Percentiles rank a stretch among this genome's conserved stretches.
Evolutionary conservation across 1,140 invertebrate genomes (phyloP).

Genomic region (Andricus grossulariae): DNA sequence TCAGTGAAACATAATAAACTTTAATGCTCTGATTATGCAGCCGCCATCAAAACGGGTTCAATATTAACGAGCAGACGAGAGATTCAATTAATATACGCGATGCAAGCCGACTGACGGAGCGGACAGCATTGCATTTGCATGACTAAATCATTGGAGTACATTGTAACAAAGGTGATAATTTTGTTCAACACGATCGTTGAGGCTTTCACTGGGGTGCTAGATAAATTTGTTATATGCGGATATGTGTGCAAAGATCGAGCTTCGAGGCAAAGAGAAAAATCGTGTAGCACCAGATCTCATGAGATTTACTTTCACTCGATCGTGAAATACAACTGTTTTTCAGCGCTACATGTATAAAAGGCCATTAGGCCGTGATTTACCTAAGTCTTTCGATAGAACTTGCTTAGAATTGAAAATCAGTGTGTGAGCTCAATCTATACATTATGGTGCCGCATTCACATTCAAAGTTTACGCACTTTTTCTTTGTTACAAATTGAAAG

Average conservation of each 20-base stretch:
- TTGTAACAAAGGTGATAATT: constrained; percentile 25
- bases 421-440: neutral
- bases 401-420: constrained; percentile 22
- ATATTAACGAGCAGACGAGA: constrained; percentile 3
- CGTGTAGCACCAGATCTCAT: constrained; percentile 21
- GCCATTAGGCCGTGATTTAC: constrained; percentile 44
- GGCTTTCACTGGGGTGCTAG: constrained; percentile 36
- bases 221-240: constrained; percentile 41
- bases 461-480: neutral
- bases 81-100: neutral
- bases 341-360: constrained; percentile 3
- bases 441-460: neutral
- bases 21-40: too few relatives aligned
- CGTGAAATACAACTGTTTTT: constrained; percentile 30
- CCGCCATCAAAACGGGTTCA: neutral
- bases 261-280: constrained; percentile 17
- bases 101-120: neutral
- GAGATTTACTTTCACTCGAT: constrained; percentile 42
- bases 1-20: neutral
- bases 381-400: neutral
- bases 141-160: constrained; percentile 29
- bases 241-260: constrained; percentile 31
- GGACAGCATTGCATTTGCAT: constrained; percentile 20
- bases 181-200: constrained; percentile 8
- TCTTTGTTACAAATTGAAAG: neutral